Conservation (phyloP, 2,797 vertebrate genomes). For the Pipistrellus kuhlii region DNA sequence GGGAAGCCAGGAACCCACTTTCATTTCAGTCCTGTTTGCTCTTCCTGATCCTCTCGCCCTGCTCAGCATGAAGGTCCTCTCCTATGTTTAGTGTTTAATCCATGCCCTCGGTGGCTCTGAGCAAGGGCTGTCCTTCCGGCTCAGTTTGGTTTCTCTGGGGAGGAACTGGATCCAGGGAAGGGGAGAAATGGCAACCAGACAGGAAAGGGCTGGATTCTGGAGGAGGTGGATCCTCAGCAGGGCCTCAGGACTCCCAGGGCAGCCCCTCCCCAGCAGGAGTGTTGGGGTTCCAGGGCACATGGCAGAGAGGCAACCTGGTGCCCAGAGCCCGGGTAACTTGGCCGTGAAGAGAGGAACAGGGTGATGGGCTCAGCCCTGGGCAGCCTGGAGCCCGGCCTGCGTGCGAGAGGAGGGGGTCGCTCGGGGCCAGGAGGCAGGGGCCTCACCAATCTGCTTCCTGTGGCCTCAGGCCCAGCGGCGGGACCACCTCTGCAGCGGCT, state of each 20-base stretch:
- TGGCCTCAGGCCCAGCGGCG: not conserved
- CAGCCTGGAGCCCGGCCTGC: not conserved
- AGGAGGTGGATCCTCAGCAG: accelerated
- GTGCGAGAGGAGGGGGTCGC: accelerated
- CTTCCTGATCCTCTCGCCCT: accelerated
- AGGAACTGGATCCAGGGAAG: not conserved
- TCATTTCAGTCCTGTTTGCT: accelerated
- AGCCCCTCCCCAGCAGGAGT: not conserved
- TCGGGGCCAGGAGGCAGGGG: accelerated
- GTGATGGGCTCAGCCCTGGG: no score
- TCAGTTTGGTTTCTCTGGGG: not conserved
- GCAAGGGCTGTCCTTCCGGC: accelerated
- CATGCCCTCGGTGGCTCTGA: not conserved
- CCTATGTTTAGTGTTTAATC: accelerated
- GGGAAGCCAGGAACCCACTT: not conserved
- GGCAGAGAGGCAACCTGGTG: not conserved
- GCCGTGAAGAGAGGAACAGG: accelerated
- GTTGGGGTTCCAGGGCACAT: not conserved
- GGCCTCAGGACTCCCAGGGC: not conserved
- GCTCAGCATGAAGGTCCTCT: accelerated
- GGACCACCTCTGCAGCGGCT: not conserved
- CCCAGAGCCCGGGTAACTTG: accelerated
- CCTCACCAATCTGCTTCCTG: not conserved
- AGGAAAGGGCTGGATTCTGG: not conserved
- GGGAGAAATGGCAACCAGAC: not conserved